Conservation (phyloP, 1,140 invertebrate species). For the Oncopeltus fasciatus region DNA sequence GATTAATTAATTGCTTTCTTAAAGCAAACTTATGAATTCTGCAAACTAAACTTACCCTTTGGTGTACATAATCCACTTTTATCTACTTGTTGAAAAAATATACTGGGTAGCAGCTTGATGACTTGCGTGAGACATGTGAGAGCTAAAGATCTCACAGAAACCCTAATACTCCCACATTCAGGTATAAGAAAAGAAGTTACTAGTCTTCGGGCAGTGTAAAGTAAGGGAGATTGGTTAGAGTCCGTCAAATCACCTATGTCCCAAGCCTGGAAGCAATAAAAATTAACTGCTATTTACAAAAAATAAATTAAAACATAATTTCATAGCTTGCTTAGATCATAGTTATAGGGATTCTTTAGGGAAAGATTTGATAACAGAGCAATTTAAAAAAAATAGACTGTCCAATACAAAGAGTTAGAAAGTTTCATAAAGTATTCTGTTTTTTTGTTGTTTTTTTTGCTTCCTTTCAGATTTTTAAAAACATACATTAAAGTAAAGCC, state of each 20-base stretch:
- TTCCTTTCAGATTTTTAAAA: no score
- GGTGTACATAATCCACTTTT: slow-evolving; percentile 29
- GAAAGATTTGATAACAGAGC: no score
- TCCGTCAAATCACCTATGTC: slow-evolving; percentile 52
- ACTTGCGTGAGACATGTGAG: slow-evolving; percentile 56
- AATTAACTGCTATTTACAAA: no score
- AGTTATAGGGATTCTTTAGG: no score
- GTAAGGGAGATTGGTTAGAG: slow-evolving; percentile 37
- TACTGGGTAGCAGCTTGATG: slow-evolving; percentile 49
- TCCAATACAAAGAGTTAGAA: no score
- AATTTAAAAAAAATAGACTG: no score
- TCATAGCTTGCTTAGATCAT: no score
- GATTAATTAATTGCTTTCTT: no score
- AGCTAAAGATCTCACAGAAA: slow-evolving; percentile 72
- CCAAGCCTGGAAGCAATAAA: slow-evolving; percentile 34
- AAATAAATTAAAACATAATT: no score
- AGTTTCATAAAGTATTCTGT: no score
- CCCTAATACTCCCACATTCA: slow-evolving; percentile 48
- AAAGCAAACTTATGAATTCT: background rate
- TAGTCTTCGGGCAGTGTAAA: slow-evolving; percentile 60
- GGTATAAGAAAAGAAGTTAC: slow-evolving; percentile 56
- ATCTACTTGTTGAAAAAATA: slow-evolving; percentile 47
- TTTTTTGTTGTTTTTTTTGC: no score
- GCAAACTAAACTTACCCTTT: slow-evolving; percentile 16
- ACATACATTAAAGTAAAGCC: no score